A percentile compares a stretch with the other conserved stretches of the same genome.
phyloP scores from a whole-genome alignment of 2,888 invertebrate species.

The Leptopterna dolabrata region DNA sequence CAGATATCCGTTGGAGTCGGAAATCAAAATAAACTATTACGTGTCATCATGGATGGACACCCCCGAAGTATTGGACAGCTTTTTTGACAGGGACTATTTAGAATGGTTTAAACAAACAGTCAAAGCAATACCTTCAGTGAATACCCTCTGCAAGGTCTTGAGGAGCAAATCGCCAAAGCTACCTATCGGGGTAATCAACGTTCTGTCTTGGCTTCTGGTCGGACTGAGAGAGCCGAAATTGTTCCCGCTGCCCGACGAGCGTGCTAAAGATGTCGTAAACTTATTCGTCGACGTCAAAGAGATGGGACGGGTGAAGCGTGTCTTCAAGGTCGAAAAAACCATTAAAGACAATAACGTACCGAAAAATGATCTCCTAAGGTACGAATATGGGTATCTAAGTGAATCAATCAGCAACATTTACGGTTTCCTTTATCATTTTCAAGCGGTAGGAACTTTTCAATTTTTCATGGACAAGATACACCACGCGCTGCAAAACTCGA shows the following conservation, averaged over 20 bases:
- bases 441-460: neutral
- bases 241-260: neutral
- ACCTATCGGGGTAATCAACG: neutral
- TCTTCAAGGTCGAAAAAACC: neutral
- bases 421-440: slow-evolving; percentile 13
- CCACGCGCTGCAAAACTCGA: neutral
- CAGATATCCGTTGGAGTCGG: neutral
- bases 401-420: neutral
- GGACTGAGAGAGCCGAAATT: slow-evolving; percentile 28
- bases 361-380: neutral
- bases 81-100: neutral
- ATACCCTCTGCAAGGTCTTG: neutral
- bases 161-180: neutral
- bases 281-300: neutral
- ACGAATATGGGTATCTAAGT: slow-evolving; percentile 1
- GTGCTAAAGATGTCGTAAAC: neutral
- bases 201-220: neutral
- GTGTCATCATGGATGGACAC: neutral
- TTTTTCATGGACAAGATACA: neutral
- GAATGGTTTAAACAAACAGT: neutral
- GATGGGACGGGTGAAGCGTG: neutral
- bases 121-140: neutral
- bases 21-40: neutral
- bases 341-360: neutral
- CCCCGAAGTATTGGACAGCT: neutral